Percentiles rank a stretch among this genome's conserved stretches.
These are phyloP conservation scores for Triops cancriformis DNA, from an alignment of 1,140 invertebrate species.

Conservation along the genomic window DNA sequence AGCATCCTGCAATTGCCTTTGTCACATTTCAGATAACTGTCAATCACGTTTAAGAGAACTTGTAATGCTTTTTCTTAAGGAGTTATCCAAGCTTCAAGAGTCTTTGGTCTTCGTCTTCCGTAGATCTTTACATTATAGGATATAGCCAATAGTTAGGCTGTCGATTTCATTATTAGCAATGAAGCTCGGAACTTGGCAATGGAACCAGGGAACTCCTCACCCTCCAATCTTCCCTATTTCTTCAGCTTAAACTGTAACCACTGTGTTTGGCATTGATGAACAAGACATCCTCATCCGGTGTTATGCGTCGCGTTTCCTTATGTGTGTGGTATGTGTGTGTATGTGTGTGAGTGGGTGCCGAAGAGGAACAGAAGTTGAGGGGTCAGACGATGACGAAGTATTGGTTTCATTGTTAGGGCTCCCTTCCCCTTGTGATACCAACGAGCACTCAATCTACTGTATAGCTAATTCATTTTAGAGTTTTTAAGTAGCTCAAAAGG, in stretches of 20 bases:
- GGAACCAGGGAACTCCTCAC: background rate
- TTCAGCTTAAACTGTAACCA: background rate
- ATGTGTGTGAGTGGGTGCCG: too few species aligned
- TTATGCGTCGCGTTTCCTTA: background rate
- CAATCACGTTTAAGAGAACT: background rate
- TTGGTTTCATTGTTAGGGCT: too few species aligned
- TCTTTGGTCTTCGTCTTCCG: background rate
- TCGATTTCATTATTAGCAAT: background rate
- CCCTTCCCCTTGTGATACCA: too few species aligned
- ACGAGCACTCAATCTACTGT: too few species aligned
- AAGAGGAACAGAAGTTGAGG: too few species aligned
- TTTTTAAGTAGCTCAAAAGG: background rate
- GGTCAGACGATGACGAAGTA: too few species aligned
- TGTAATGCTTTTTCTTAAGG: background rate
- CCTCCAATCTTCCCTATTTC: background rate
- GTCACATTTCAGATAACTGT: background rate
- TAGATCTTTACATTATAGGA: too few species aligned
- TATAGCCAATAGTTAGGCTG: background rate
- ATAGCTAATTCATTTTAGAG: background rate
- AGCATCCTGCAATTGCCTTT: background rate
- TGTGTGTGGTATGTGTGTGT: background rate
- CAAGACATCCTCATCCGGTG: slow-evolving; percentile 4
- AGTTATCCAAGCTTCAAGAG: background rate
- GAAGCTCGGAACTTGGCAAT: background rate
- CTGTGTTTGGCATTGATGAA: slow-evolving; percentile 9